Base-by-base conservation (phyloP, 2,113 vertebrate species). In the Pogona vitticeps region DNA sequence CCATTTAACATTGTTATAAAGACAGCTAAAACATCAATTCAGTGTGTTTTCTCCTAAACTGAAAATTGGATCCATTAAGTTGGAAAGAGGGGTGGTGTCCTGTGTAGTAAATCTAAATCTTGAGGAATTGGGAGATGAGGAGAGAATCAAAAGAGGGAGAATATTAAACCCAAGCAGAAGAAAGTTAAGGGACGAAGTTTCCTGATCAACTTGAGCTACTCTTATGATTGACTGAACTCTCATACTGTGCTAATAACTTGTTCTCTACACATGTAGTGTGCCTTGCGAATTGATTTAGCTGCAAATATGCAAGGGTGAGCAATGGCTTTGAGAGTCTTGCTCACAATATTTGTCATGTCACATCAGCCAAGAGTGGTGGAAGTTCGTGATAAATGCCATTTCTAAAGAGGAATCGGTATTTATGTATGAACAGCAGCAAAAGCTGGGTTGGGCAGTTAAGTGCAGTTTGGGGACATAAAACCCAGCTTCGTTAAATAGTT, bases 1-100 rank as follows among this genome's bases (percentile, higher is more conserved):
- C 61, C 90, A 94, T 95, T 96, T 95, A 94, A 94, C 83, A 88
- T 87, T 90, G 90, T 91, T 97, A 92, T 94, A 95, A 94, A 94
- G 92, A 93, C 88, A 92, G 67, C 83, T 91, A 85, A 93, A 94
- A 95, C 86, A 90, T 92, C 90, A 95, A 58, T 1, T 88, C 58
- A 40, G 65, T 68, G 75, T 72, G 79, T 94, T 96, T 93, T 94
- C 89, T 94, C 52, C 88, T 91, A 92, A 95, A 94, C 76, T 92
- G 88, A 93, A 94, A 94, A 91, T 52, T 85, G 61, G 79, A 89
- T 94, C 3, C 38, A 80, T 95, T 94, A 83, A 52, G 84, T 92
- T 90, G 94, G 65, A n/a, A 31, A 65, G 61, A 21, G 61, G 23
- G 15, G 8, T 89, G 79, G 82, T 86, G 82, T 87, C 92, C 56